These are phyloP conservation scores for Cryptus viduatorius DNA, from an alignment of 2,888 invertebrate species.

Conservation along the genomic window DNA sequence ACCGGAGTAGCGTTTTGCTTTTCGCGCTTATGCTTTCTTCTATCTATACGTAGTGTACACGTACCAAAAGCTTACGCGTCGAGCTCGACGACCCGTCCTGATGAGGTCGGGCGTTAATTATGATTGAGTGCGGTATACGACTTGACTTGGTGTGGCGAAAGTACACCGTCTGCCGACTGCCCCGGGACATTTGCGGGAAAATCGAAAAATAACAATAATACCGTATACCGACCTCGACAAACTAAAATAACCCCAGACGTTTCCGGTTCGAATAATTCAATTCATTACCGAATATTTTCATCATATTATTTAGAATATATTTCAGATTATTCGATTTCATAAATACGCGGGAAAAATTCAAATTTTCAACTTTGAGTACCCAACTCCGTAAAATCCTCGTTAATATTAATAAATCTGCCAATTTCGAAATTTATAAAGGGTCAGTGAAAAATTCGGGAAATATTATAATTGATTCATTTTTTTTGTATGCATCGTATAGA, in stretches of 20 bases:
- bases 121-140: slow-evolving; percentile 50
- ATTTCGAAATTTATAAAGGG: no score
- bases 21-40: neutral
- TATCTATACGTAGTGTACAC: neutral
- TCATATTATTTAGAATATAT: neutral
- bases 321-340: neutral
- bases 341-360: neutral
- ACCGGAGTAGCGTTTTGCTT: slow-evolving; percentile 14
- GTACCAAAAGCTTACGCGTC: slow-evolving; percentile 2
- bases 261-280: neutral
- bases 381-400: neutral
- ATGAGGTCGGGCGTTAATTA: slow-evolving; percentile 45
- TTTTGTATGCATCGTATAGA: neutral
- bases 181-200: slow-evolving; percentile 9
- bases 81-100: slow-evolving; percentile 47
- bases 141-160: slow-evolving; percentile 31
- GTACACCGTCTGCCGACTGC: slow-evolving; percentile 17
- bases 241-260: neutral
- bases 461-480: neutral
- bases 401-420: no score
- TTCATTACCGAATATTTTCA: neutral
- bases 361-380: neutral
- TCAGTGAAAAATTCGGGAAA: no score
- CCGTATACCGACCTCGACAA: neutral
- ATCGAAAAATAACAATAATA: slow-evolving; percentile 19